Evolutionary conservation across 2,113 vertebrate species (phyloP).

Genomic region (Dipodomys merriami): DNA sequence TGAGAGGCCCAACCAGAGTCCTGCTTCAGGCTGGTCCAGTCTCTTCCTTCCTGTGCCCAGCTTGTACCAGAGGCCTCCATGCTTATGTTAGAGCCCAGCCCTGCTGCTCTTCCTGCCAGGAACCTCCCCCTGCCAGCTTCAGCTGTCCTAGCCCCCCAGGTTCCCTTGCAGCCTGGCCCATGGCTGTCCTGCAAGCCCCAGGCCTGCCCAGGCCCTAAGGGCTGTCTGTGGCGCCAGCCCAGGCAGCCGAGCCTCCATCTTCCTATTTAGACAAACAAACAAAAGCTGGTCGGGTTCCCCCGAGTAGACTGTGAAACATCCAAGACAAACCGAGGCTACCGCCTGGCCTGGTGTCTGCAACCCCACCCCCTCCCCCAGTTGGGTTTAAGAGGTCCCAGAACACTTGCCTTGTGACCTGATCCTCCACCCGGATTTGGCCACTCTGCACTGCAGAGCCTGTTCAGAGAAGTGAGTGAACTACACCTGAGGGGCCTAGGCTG

Average conservation of each 20-base stretch:
- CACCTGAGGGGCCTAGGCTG: rapidly evolving
- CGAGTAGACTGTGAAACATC: conserved; percentile 17
- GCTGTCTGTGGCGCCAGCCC: conserved; percentile 59
- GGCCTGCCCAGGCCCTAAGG: not conserved
- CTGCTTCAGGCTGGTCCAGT: not conserved
- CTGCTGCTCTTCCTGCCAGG: not conserved
- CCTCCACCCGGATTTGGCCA: not conserved
- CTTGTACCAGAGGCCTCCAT: not conserved
- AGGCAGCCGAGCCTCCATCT: conserved; percentile 60
- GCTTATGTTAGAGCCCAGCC: rapidly evolving
- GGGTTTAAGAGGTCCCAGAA: conserved; percentile 48
- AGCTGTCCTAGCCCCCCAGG: rapidly evolving
- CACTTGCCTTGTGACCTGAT: conserved; percentile 30
- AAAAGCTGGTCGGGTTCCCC: conserved; percentile 71
- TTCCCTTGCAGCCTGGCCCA: not conserved
- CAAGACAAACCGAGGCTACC: conserved; percentile 58
- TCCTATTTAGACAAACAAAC: conserved; percentile 76
- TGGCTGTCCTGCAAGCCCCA: not conserved
- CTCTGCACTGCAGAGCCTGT: not conserved
- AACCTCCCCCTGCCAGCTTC: not conserved
- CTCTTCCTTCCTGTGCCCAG: not conserved
- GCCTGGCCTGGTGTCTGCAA: conserved; percentile 58
- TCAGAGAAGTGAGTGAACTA: not conserved
- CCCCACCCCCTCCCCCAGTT: not conserved
- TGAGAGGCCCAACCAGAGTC: not conserved